Conservation (phyloP, 2,888 invertebrate genomes). For the Parnassius smintheus region DNA sequence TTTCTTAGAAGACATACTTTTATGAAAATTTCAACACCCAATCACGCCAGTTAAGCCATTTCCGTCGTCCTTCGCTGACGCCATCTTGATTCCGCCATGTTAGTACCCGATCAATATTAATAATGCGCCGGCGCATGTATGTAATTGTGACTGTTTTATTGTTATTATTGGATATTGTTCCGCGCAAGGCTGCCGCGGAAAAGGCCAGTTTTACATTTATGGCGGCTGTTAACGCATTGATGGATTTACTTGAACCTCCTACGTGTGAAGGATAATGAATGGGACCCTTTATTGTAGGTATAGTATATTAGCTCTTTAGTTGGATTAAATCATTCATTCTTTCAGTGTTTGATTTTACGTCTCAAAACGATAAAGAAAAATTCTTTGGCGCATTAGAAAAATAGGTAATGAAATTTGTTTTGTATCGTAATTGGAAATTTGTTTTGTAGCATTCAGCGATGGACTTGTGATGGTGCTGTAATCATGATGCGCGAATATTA, state of each 20-base stretch:
- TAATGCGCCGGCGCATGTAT: slow-evolving; percentile 48
- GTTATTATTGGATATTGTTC: slow-evolving; percentile 78
- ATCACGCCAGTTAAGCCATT: slow-evolving; percentile 37
- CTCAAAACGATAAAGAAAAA: too few species aligned
- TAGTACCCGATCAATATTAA: slow-evolving; percentile 47
- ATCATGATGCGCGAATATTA: not conserved
- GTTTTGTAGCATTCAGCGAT: not conserved
- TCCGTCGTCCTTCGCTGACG: slow-evolving; percentile 43
- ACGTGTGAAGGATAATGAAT: slow-evolving; percentile 38
- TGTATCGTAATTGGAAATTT: not conserved
- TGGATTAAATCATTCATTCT: slow-evolving; percentile 1
- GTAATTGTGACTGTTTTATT: slow-evolving; percentile 58
- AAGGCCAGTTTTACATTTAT: slow-evolving; percentile 61
- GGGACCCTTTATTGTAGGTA: slow-evolving; percentile 25
- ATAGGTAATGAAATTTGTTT: not conserved
- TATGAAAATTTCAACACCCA: slow-evolving; percentile 37
- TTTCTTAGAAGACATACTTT: slow-evolving; percentile 7
- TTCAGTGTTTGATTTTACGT: not conserved
- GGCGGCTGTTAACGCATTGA: slow-evolving; percentile 36
- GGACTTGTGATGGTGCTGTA: not conserved
- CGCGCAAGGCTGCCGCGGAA: slow-evolving; percentile 60
- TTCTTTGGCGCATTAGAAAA: not conserved
- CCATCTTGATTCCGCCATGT: slow-evolving; percentile 41
- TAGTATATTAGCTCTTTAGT: slow-evolving; percentile 3
- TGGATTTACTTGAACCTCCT: slow-evolving; percentile 38